Evolutionary conservation across 2,888 invertebrate genomes (phyloP).

Genomic region (Agrotis ipsilon): DNA sequence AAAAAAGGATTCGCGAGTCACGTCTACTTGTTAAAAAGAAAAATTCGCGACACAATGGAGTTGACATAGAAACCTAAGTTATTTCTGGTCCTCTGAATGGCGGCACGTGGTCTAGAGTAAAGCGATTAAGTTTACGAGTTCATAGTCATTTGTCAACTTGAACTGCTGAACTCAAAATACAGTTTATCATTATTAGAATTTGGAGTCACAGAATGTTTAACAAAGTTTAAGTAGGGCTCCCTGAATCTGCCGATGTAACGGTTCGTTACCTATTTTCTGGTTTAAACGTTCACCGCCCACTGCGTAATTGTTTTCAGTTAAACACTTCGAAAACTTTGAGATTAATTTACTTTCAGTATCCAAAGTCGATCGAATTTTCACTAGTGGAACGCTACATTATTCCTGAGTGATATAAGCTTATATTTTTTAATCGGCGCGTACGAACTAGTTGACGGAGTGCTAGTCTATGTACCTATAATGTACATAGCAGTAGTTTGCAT

Average conservation of each 20-base stretch:
- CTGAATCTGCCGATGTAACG: conserved; percentile 20
- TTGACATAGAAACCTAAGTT: conserved; percentile 79
- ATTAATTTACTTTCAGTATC: conserved; percentile 18
- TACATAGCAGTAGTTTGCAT: not conserved
- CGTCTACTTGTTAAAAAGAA: conserved; percentile 74
- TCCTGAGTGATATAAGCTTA: too few relatives aligned
- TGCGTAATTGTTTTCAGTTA: conserved; percentile 22
- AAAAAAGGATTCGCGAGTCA: conserved; percentile 72
- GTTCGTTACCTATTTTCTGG: conserved; percentile 26
- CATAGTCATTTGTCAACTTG: conserved; percentile 26
- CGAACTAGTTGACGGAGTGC: too few relatives aligned
- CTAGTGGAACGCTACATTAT: not conserved
- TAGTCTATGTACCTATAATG: not conserved
- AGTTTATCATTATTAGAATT: conserved; percentile 36
- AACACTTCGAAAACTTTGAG: conserved; percentile 32
- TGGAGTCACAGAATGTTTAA: conserved; percentile 18
- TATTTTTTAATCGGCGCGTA: too few relatives aligned
- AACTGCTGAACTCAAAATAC: conserved; percentile 28
- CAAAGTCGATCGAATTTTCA: conserved; percentile 6
- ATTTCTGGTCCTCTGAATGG: conserved; percentile 66
- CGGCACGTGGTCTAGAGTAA: conserved; percentile 29
- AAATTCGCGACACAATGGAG: conserved; percentile 79
- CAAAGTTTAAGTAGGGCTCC: conserved; percentile 21
- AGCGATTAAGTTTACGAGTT: conserved; percentile 40
- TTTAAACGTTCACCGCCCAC: not conserved